Evolutionary conservation across 2,888 invertebrate species (phyloP).

Genomic region (Eupithecia vulgata): DNA sequence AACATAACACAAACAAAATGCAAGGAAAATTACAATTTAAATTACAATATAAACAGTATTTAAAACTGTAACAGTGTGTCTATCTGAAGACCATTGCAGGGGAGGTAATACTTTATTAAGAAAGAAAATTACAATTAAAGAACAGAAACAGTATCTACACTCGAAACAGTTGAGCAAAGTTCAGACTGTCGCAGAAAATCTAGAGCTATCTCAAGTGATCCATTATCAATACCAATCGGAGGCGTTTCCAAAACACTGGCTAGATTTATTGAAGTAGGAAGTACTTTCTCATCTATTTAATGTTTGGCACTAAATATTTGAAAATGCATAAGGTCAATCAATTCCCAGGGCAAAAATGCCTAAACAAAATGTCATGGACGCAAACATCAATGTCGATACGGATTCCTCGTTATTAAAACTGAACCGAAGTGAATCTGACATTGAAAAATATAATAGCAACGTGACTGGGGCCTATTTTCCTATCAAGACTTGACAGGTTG

Average conservation of each 20-base stretch:
- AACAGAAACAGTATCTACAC: background rate
- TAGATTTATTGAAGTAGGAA: background rate
- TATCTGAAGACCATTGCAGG: background rate
- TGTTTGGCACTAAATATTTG: background rate
- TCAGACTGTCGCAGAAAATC: background rate
- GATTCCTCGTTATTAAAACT: constrained; percentile 55
- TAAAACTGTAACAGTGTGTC: too few species aligned
- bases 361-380: constrained; percentile 66
- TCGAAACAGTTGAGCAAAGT: background rate
- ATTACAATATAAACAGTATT: too few species aligned
- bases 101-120: background rate
- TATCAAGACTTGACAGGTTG: constrained; percentile 42
- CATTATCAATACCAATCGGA: background rate
- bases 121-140: background rate
- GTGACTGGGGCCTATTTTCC: constrained; percentile 54
- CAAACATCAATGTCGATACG: constrained; percentile 54
- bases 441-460: constrained; percentile 57
- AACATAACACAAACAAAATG: too few species aligned
- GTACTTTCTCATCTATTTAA: background rate
- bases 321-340: constrained; percentile 58
- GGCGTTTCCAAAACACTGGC: background rate
- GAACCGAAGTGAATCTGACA: constrained; percentile 54
- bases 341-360: constrained; percentile 63
- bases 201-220: background rate
- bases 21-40: too few species aligned